These are phyloP conservation scores for Hirundichthys speculiger DNA, from an alignment of 2,113 vertebrate genomes.

Conservation along the genomic window DNA sequence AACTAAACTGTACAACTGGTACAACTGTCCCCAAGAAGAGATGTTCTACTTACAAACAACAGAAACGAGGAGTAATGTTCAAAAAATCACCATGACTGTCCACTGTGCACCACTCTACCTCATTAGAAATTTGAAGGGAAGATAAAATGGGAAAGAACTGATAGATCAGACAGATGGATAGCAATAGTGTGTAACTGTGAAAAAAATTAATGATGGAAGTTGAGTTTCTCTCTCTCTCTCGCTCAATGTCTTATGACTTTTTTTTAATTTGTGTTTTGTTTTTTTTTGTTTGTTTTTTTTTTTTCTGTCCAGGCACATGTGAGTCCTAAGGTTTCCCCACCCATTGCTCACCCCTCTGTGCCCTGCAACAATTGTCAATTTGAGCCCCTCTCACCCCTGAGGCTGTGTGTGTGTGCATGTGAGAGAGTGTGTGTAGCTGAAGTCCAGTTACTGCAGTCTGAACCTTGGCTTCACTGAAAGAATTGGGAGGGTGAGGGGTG, in stretches of 20 bases:
- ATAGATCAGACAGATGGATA: constrained; percentile 11
- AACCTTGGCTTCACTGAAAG: constrained; percentile 73
- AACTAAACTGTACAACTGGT: too few species aligned
- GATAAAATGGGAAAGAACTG: constrained; percentile 17
- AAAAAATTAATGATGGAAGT: too few species aligned
- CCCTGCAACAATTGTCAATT: constrained; percentile 69
- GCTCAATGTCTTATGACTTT: too few species aligned
- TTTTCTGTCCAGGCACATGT: too few species aligned
- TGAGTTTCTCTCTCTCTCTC: too few species aligned
- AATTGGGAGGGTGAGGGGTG: constrained; percentile 67
- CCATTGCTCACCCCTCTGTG: constrained; percentile 50
- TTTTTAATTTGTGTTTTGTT: too few species aligned
- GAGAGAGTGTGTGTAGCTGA: constrained; percentile 20
- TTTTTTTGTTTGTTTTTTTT: too few species aligned
- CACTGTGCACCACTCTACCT: constrained; percentile 26
- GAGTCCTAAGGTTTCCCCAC: constrained; percentile 27
- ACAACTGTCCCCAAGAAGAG: constrained; percentile 32
- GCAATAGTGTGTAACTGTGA: not conserved
- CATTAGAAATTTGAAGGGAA: constrained; percentile 9
- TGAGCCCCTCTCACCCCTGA: constrained; percentile 46
- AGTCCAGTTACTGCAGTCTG: constrained; percentile 57
- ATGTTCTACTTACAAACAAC: constrained; percentile 20
- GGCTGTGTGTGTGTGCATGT: constrained; percentile 3
- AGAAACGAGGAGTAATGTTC: constrained; percentile 41
- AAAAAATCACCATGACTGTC: constrained; percentile 24